Base-by-base conservation (phyloP, 2,888 invertebrate species). In the Nomada lathburiana region DNA sequence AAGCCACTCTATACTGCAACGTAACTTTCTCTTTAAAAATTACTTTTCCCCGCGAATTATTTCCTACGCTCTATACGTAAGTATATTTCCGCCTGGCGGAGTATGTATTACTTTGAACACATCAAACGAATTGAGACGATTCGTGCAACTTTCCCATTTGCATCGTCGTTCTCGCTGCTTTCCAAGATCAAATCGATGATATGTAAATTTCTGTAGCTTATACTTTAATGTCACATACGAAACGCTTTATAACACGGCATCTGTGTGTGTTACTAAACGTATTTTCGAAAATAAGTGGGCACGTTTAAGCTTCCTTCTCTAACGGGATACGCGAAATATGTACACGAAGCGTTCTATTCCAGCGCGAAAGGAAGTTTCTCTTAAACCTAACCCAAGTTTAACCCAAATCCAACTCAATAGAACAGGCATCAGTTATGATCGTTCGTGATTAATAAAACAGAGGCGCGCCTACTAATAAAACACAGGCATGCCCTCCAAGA, bases 121-220 rank as follows among this genome's bases (percentile, higher is more conserved):
- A n/a, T n/a, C 36, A 53, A 53, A 7, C 9, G n/a, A 80, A 63
- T 68, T 23, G 47, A 47, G 55, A 80, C 67, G 57, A 72, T 72
- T 68, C 68, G 29, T 59, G 52, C 55, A 57, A 72, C 67, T 63
- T 72, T 72, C 72, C 55, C 63, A 50, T 67, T 80, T 55, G 65
- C 80, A 72, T 80, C 47, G 44, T 42, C 47, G 68, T 47, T 53
- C 42, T 44, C n/a, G 52, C 16, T 44, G 59, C 75, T 79, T 71
- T 60, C 47, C 59, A 26, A 72, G 80, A 80, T 80, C 67, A 42
- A 80, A 55, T 44, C 52, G 29, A 16, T 11, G 80, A 80, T 80
- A 80, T 80, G 80, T 42, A 80, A 80, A 80, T 80, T 62, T 68
- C 23, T 13, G 2, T 55, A 52, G 72, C 72, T 64, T 63, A 57